These are phyloP conservation scores for Orestias chungarensis DNA, from an alignment of 2,797 vertebrate species.

Conservation along the genomic window DNA sequence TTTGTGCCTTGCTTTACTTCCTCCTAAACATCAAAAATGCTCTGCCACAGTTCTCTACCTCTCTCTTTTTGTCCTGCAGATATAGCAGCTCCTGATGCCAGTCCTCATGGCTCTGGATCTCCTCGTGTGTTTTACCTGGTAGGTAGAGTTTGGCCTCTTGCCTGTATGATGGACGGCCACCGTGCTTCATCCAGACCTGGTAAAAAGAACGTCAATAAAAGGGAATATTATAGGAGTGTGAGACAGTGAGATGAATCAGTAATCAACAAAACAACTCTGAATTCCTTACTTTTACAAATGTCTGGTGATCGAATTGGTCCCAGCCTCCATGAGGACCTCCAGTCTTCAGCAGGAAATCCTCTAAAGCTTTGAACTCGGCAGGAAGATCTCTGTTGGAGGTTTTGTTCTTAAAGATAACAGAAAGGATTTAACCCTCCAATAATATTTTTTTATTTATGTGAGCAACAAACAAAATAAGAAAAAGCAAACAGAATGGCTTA, in stretches of 20 bases:
- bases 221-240: background rate
- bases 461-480: background rate
- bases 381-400: slow-evolving; percentile 69
- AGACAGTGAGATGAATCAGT: background rate
- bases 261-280: background rate
- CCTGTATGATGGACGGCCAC: slow-evolving; percentile 79
- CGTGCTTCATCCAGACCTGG: slow-evolving; percentile 79
- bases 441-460: background rate
- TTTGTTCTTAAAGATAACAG: slow-evolving; percentile 42
- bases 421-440: background rate
- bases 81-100: slow-evolving; percentile 87
- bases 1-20: background rate
- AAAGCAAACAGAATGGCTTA: background rate
- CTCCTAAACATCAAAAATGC: background rate
- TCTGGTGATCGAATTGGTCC: slow-evolving; percentile 91
- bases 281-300: slow-evolving; percentile 83
- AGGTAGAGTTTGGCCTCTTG: slow-evolving; percentile 85
- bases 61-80: slow-evolving; percentile 87
- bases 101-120: slow-evolving; percentile 85
- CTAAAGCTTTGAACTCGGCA: slow-evolving; percentile 84
- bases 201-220: background rate
- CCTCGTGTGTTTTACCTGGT: slow-evolving; percentile 82
- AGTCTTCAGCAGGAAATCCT: slow-evolving; percentile 86
- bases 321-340: slow-evolving; percentile 88
- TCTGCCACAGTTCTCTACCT: slow-evolving; percentile 75